These are phyloP conservation scores for Dendrocincla tyrannina DNA, from an alignment of 2,797 vertebrate genomes.

Conservation along the genomic window DNA sequence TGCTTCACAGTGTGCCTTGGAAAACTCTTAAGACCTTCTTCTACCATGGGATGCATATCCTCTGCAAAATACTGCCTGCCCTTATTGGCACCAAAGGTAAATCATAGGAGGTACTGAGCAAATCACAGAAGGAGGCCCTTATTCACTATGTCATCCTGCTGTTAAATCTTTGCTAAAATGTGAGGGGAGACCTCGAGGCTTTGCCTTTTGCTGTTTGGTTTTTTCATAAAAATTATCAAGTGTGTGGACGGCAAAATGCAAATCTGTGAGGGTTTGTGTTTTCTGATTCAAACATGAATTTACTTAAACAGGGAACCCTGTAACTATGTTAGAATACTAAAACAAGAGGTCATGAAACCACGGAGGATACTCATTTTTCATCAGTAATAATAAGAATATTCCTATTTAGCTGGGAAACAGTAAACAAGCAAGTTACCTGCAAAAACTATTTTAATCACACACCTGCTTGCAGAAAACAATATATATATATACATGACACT, in stretches of 20 bases:
- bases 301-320: not conserved
- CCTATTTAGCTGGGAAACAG: not conserved
- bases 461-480: conserved; percentile 1
- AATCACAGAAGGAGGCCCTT: conserved; percentile 51
- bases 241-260: conserved; percentile 18
- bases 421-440: not conserved
- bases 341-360: conserved; percentile 8
- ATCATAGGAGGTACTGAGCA: conserved; percentile 55
- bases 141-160: conserved; percentile 51
- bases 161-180: conserved; percentile 61
- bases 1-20: not conserved
- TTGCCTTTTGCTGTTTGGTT: conserved; percentile 37
- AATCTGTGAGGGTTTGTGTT: not conserved
- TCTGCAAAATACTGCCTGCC: conserved; percentile 56
- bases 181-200: conserved; percentile 35
- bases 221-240: conserved; percentile 44
- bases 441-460: not conserved
- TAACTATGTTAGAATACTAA: not conserved
- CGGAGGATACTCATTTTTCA: not conserved
- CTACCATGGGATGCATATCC: not conserved
- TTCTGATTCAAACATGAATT: not conserved
- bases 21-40: not conserved
- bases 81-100: conserved; percentile 46
- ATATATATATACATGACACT: not conserved
- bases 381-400: not conserved